Base-by-base conservation (phyloP, 1,140 invertebrate species). In the Portunus trituberculatus region DNA sequence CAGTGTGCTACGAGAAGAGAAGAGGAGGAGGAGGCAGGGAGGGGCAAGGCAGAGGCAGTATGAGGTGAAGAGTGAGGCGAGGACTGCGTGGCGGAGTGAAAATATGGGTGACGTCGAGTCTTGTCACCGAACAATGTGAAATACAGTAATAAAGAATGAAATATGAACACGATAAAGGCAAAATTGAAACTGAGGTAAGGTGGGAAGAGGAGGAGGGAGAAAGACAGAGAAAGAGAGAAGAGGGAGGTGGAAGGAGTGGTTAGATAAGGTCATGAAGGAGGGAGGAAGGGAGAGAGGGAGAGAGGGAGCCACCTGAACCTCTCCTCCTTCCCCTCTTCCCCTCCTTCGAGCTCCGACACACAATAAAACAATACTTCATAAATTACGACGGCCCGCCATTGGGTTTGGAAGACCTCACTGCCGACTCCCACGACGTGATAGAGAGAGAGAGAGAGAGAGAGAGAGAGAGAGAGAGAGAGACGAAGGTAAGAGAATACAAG, bases 361-460 rank as follows among this genome's bases (percentile, higher is more conserved):
- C 93, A 88, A 76, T 39, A 82, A 82, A 90, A 94, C 86, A 94
- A 94, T 94, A 94, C 93, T 25, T 90, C 93, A 90, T 94, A 90
- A 94, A 94, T 94, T 94, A 94, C 87, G 87, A 45, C 46, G 6
- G 28, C 0, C 48, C 90, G 31, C 48, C n/a, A 67, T 76, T 31
- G n/a, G 67, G n/a, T 20, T n/a, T 76, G 67, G 25, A 76, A 76
- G 67, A n/a, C 67, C 67, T 8, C 86, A 20, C 86, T 28, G 7
- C 32, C 31, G 31, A 28, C 86, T 46, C 86, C 86, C 32, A 88
- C 86, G 31, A 46, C 32, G 86, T 3, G 52, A 59, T 14, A 91
- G 46, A 3, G 25, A 52, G 29, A 14, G 14, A 3, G 48, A 28
- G 25, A 91, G 25, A 0, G 90, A 28, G 10, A 46, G 7, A 32